Percentiles rank a stretch among this genome's conserved stretches.
Conservation (phyloP, 2,888 invertebrate genomes). For the Cephalotes varians region DNA sequence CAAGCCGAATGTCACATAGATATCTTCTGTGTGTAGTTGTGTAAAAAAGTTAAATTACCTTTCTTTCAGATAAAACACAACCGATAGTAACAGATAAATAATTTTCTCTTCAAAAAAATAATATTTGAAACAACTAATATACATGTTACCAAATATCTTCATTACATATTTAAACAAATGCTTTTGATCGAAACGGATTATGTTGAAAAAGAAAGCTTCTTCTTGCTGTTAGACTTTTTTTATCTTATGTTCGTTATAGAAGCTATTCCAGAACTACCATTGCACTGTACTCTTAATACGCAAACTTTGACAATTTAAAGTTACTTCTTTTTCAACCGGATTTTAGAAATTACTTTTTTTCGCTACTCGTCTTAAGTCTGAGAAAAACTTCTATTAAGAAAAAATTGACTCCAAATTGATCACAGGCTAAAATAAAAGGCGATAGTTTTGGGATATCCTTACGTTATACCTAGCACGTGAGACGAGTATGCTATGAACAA, state of each 20-base stretch:
- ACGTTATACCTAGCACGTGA: constrained; percentile 29
- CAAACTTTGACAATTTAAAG: constrained; percentile 5
- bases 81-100: constrained; percentile 60
- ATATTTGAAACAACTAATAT: not conserved
- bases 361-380: not conserved
- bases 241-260: not conserved
- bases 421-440: constrained; percentile 19
- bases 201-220: constrained; percentile 3
- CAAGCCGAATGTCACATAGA: constrained; percentile 49
- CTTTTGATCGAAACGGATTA: not conserved
- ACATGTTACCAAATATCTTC: not conserved
- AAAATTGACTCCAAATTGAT: constrained; percentile 34
- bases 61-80: constrained; percentile 57
- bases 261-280: constrained; percentile 26
- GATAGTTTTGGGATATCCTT: constrained; percentile 24
- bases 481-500: constrained; percentile 41
- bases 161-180: not conserved
- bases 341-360: constrained; percentile 11
- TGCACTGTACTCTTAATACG: not conserved
- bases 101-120: constrained; percentile 7
- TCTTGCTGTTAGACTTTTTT: not conserved
- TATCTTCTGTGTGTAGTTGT: constrained; percentile 38
- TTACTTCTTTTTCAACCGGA: not conserved
- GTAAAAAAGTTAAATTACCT: constrained; percentile 28
- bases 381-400: constrained; percentile 10